Percentiles rank a stretch among this genome's conserved stretches.
Evolutionary conservation across 2,113 vertebrate genomes (phyloP).

Genomic region (Pangasianodon gigas): DNA sequence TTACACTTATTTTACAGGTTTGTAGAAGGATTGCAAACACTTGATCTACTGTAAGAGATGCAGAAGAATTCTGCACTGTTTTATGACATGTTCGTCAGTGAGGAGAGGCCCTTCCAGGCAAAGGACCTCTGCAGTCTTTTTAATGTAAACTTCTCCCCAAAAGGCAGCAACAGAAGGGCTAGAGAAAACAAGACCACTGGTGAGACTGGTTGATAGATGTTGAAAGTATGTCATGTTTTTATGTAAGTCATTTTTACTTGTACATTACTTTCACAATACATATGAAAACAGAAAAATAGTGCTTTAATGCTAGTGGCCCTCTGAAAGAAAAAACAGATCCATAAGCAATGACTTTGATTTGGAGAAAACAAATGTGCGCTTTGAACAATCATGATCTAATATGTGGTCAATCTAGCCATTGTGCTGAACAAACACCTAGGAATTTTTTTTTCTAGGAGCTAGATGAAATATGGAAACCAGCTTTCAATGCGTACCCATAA

Average conservation of each 20-base stretch:
- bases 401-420: too few relatives aligned
- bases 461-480: too few relatives aligned
- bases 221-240: constrained; percentile 27
- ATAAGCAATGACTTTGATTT: too few relatives aligned
- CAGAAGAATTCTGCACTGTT: neutral
- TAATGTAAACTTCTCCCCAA: constrained; percentile 22
- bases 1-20: too few relatives aligned
- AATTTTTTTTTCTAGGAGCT: too few relatives aligned
- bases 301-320: neutral
- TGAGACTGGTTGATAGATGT: constrained; percentile 34
- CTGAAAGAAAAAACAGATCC: too few relatives aligned
- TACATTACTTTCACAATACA: too few relatives aligned
- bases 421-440: too few relatives aligned
- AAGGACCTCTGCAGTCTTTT: constrained; percentile 31
- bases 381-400: too few relatives aligned
- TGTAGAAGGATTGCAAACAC: too few relatives aligned
- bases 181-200: constrained; percentile 11
- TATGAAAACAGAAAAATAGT: neutral
- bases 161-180: constrained; percentile 26
- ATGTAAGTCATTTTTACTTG: neutral
- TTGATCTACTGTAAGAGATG: neutral
- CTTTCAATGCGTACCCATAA: too few relatives aligned
- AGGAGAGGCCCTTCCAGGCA: constrained; percentile 27
- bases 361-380: too few relatives aligned
- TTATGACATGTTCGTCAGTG: constrained; percentile 28